Conservation (phyloP, 1,140 invertebrate genomes). For the Chrysomallon squamiferum region DNA sequence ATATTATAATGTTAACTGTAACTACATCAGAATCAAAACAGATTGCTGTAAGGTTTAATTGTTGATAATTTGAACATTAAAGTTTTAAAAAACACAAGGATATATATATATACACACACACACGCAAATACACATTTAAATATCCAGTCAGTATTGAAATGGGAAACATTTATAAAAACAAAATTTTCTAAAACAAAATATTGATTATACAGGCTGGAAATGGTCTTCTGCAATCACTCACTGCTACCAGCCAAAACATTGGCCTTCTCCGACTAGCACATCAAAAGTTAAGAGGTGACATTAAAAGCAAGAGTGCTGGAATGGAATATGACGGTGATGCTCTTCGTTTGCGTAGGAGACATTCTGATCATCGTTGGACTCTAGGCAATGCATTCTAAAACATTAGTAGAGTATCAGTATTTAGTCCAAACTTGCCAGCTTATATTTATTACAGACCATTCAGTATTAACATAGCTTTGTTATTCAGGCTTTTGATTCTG, state of each 20-base stretch:
- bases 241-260: conserved; percentile 59
- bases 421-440: neutral
- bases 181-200: too few relatives aligned
- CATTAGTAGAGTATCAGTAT: neutral
- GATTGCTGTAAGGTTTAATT: too few relatives aligned
- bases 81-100: too few relatives aligned
- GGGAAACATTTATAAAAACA: too few relatives aligned
- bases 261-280: conserved; percentile 53
- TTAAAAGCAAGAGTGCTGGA: conserved; percentile 54
- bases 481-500: neutral
- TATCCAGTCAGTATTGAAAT: too few relatives aligned
- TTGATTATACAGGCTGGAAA: conserved; percentile 47
- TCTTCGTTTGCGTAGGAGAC: conserved; percentile 53
- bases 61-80: too few relatives aligned
- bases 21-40: too few relatives aligned
- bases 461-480: neutral
- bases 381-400: conserved; percentile 53
- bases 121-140: too few relatives aligned
- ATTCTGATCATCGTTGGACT: conserved; percentile 57
- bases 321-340: conserved; percentile 49
- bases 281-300: conserved; percentile 50
- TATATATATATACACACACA: too few relatives aligned
- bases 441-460: neutral
- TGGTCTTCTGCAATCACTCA: conserved; percentile 55
- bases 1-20: too few relatives aligned